phyloP scores from a whole-genome alignment of 2,113 vertebrate species.

The Melanerpes formicivorus region DNA sequence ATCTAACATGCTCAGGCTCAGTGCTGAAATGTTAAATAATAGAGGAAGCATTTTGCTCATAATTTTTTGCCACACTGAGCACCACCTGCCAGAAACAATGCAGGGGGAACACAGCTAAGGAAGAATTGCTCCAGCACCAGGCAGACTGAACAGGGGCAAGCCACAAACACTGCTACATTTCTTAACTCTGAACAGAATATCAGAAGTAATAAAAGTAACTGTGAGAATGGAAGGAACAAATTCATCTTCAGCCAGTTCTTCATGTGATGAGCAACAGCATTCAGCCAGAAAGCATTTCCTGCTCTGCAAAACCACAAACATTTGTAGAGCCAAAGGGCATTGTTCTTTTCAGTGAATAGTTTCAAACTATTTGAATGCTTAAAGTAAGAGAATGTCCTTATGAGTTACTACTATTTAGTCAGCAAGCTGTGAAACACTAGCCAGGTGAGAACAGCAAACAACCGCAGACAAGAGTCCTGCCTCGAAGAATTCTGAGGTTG shows the following conservation, averaged over 20 bases:
- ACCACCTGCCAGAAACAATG: conserved; percentile 1
- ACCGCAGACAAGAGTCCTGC: neutral
- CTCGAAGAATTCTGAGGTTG: neutral
- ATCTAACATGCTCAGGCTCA: neutral
- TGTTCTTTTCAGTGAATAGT: conserved; percentile 58
- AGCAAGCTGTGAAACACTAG: neutral
- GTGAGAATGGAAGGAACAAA: conserved; percentile 48
- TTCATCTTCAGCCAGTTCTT: conserved; percentile 49
- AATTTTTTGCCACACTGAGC: neutral
- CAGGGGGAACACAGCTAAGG: neutral
- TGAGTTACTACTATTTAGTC: neutral
- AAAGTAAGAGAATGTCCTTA: conserved; percentile 10
- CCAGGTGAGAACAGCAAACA: conserved; percentile 51
- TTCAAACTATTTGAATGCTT: conserved; percentile 49
- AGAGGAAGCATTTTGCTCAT: neutral
- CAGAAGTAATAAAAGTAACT: conserved; percentile 59
- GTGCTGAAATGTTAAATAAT: neutral
- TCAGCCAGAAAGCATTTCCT: conserved; percentile 70
- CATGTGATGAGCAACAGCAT: conserved; percentile 37
- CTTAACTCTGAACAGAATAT: conserved; percentile 59
- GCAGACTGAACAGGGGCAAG: conserved; percentile 3
- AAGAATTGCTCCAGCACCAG: neutral
- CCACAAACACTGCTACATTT: neutral
- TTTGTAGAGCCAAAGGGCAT: conserved; percentile 51
- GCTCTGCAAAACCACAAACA: conserved; percentile 54